Base-by-base conservation (phyloP, 1,140 invertebrate species). In the Pteromalus puparum region DNA sequence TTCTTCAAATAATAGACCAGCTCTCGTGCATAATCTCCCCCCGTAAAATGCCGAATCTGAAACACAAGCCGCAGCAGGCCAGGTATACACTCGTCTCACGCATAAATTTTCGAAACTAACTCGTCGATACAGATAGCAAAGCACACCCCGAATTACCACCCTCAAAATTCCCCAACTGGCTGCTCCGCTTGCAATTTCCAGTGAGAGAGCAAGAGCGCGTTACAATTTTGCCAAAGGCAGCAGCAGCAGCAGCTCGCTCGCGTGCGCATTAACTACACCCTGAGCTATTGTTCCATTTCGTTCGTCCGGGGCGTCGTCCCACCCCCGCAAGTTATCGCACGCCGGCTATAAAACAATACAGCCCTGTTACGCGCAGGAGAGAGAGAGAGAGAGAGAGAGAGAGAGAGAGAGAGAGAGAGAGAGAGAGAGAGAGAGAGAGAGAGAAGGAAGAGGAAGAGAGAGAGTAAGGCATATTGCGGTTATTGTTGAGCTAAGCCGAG, bases 291-390 rank as follows among this genome's bases (percentile, higher is more conserved):
- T 91, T 92, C 84, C 89, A 85, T 90, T 90, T 89, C 88, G 89
- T 91, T 88, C 53, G 53, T 61, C 87, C 82, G 83, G 82, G 77
- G 74, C 86, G 87, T 87, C 87, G 85, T 86, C 87, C 84, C 86
- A 86, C 86, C 87, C 90, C 87, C 87, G 82, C 53, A 89, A 91
- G 88, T 91, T 90, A 90, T 90, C 90, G 89, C 85, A 88, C 84
- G 53, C 13, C 81, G 87, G 88, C 90, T 89, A 90, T 92, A 91
- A 92, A 92, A 92, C 92, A 92, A 92, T 92, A 90, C 89, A 75
- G 89, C 72, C 87, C 85, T 67, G 80, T 88, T 86, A 84, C 87
- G 42, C 77, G 86, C 83, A 38, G 5, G 9, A 73, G 61, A 82
- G 24, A 82, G 42, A 83, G 26, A 70, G 84, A 85, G 81, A 86